Evolutionary conservation across 2,888 invertebrate species (phyloP).

Genomic region (Volucella inflata): DNA sequence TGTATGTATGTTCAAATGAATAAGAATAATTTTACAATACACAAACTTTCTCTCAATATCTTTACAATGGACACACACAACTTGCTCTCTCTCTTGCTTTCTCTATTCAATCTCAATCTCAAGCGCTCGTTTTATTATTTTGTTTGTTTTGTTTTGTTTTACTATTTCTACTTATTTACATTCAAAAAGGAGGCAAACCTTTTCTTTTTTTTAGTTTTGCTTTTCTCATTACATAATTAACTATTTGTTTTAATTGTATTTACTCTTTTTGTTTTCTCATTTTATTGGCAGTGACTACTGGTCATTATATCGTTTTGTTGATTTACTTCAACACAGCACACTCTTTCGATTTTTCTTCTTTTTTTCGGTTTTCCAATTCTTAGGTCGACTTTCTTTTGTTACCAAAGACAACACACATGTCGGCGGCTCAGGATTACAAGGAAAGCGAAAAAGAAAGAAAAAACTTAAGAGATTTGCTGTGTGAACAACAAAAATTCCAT

Average conservation of each 20-base stretch:
- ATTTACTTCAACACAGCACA: slow-evolving; percentile 61
- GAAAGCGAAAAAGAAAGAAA: slow-evolving; percentile 26
- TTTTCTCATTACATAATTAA: slow-evolving; percentile 62
- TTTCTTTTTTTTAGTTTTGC: slow-evolving; percentile 32
- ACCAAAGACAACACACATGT: not conserved
- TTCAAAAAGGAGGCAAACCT: slow-evolving; percentile 52
- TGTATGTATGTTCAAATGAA: slow-evolving; percentile 34
- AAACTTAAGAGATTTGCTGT: slow-evolving; percentile 19
- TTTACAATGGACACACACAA: slow-evolving; percentile 51
- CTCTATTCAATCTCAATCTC: not conserved
- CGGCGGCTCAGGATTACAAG: not conserved
- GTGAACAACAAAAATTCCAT: slow-evolving; percentile 59
- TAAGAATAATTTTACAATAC: slow-evolving; percentile 49
- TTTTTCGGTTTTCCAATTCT: slow-evolving; percentile 20
- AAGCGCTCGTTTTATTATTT: not conserved
- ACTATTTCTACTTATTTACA: slow-evolving; percentile 70
- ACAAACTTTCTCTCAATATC: slow-evolving; percentile 30
- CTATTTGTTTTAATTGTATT: slow-evolving; percentile 48
- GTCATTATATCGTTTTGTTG: slow-evolving; percentile 76
- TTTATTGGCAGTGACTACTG: slow-evolving; percentile 79
- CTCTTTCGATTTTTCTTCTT: not conserved
- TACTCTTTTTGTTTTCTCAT: slow-evolving; percentile 53
- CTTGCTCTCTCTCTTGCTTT: slow-evolving; percentile 10
- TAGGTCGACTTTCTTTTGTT: slow-evolving; percentile 13
- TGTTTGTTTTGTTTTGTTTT: not conserved